These are phyloP conservation scores for Aelia acuminata DNA, from an alignment of 2,888 invertebrate genomes.

Conservation along the genomic window DNA sequence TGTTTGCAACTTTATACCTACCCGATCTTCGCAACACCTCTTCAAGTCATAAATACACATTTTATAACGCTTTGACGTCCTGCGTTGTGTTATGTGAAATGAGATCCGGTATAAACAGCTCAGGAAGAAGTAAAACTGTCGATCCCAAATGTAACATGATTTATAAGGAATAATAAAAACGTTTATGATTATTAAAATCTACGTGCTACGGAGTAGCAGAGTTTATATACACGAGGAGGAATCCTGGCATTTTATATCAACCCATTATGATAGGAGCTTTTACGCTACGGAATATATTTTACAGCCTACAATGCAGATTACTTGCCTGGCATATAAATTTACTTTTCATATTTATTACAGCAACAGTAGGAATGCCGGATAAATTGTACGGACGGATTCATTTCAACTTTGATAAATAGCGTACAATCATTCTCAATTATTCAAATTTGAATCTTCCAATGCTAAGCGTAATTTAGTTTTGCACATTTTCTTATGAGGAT, in stretches of 20 bases:
- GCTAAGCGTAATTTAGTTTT: neutral
- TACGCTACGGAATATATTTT: slow-evolving; percentile 5
- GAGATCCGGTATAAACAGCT: neutral
- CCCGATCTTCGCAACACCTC: neutral
- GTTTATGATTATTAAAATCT: slow-evolving; percentile 36
- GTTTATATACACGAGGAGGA: neutral
- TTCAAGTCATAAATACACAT: neutral
- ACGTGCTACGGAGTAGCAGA: neutral
- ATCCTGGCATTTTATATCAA: neutral
- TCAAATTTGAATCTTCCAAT: neutral
- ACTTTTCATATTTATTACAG: slow-evolving; percentile 10
- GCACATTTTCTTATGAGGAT: neutral
- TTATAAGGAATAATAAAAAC: neutral
- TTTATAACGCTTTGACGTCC: neutral
- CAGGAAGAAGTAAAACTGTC: neutral
- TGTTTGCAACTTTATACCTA: slow-evolving; percentile 1
- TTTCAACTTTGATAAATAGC: neutral
- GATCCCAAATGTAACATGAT: neutral
- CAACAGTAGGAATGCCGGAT: neutral
- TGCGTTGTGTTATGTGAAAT: neutral
- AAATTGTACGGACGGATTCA: neutral
- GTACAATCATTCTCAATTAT: neutral
- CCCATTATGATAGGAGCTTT: neutral
- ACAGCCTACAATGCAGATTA: slow-evolving; percentile 17
- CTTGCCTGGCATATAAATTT: slow-evolving; percentile 26